A percentile compares a stretch with the other conserved stretches of the same genome.
Conservation (phyloP, 53 echinoderm and acorn worm genomes). For the Henricia sp. region DNA sequence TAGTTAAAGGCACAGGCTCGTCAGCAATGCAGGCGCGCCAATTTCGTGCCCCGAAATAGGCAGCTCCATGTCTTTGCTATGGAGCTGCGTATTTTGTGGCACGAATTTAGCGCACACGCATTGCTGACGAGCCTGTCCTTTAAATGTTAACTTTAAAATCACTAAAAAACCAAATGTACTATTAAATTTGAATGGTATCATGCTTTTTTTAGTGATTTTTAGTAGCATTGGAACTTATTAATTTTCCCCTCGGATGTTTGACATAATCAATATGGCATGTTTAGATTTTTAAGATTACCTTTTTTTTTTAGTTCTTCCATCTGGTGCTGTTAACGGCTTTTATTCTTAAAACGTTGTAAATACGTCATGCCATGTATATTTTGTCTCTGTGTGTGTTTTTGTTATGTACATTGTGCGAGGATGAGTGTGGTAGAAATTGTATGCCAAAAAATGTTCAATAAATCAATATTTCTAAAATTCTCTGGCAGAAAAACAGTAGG, state of each 20-base stretch:
- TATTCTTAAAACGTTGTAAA: slow-evolving; percentile 26
- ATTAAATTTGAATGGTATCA: background rate
- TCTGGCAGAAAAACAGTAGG: too few species aligned
- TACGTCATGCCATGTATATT: slow-evolving; percentile 27
- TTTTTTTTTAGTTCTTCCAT: slow-evolving; percentile 11
- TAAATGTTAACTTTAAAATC: too few species aligned
- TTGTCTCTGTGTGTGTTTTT: slow-evolving; percentile 30
- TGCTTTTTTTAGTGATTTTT: background rate
- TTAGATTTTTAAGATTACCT: background rate
- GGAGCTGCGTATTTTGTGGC: too few species aligned
- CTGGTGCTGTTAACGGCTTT: slow-evolving; percentile 40
- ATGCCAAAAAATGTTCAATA: too few species aligned
- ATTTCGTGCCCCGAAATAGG: too few species aligned
- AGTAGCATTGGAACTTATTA: background rate
- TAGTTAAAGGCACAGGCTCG: too few species aligned
- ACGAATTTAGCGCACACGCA: too few species aligned
- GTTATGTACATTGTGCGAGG: background rate
- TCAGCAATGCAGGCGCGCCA: too few species aligned
- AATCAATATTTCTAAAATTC: too few species aligned
- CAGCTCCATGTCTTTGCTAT: too few species aligned
- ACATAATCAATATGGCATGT: background rate
- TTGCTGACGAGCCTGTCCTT: too few species aligned
- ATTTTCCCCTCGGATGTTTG: background rate
- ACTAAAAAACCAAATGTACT: background rate
- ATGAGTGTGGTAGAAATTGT: background rate